A percentile compares a stretch with the other conserved stretches of the same genome.
phyloP scores from a whole-genome alignment of 1,140 invertebrate species.

The Cherax destructor region DNA sequence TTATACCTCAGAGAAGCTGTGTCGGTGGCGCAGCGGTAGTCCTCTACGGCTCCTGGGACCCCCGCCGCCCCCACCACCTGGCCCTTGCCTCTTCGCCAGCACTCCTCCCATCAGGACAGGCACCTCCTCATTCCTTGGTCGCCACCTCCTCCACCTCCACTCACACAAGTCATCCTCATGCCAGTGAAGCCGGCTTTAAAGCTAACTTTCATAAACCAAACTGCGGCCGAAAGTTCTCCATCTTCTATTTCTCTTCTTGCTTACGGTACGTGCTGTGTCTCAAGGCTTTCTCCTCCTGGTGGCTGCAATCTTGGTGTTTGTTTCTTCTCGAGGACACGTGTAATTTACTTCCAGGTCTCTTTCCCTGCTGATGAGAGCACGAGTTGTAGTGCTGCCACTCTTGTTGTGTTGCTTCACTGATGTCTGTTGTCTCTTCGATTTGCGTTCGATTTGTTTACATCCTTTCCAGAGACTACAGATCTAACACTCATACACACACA shows the following conservation, averaged over 20 bases:
- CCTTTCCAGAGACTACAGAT: constrained; percentile 1
- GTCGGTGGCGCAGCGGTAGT: constrained; percentile 37
- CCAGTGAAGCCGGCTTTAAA: constrained; percentile 19
- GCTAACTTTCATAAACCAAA: constrained; percentile 19
- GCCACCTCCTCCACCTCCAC: constrained; percentile 38
- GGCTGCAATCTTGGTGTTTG: no score
- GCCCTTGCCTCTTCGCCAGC: constrained; percentile 46
- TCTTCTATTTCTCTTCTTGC: background rate
- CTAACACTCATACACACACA: background rate
- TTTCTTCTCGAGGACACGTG: no score
- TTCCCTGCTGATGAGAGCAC: no score
- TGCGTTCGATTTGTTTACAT: constrained; percentile 56
- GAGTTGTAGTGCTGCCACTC: no score
- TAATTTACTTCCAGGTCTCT: no score
- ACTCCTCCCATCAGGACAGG: constrained; percentile 45
- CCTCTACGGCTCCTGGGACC: constrained; percentile 19
- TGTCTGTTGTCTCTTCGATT: constrained; percentile 1
- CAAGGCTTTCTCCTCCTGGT: no score
- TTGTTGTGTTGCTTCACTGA: no score
- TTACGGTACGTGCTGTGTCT: no score
- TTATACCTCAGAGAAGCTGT: constrained; percentile 36
- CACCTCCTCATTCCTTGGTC: constrained; percentile 31
- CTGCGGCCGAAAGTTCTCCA: constrained; percentile 26
- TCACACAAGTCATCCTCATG: constrained; percentile 52
- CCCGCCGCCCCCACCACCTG: constrained; percentile 13